Evolutionary conservation across 2,888 invertebrate species (phyloP).

Genomic region (Drosophila atripex): DNA sequence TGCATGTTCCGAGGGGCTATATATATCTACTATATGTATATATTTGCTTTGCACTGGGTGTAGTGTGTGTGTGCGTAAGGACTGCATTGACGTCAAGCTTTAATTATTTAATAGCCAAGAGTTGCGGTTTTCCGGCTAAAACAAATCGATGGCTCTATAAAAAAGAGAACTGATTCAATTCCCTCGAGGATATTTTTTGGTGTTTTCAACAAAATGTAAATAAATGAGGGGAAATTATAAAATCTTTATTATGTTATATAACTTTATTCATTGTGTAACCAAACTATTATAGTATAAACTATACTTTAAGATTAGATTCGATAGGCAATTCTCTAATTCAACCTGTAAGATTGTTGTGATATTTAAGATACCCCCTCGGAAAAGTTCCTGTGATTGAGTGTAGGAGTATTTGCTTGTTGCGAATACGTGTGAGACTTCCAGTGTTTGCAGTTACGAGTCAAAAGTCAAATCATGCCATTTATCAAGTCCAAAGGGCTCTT

Average conservation of each 20-base stretch:
- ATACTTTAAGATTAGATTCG: too few species aligned
- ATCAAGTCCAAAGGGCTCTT: constrained; percentile 49
- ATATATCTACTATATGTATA: constrained; percentile 7
- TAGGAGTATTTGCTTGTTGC: constrained; percentile 13
- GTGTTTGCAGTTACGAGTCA: constrained; percentile 41
- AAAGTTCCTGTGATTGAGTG: constrained; percentile 1
- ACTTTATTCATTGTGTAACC: too few species aligned
- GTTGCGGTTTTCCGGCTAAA: constrained; percentile 16
- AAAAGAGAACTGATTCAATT: constrained; percentile 17
- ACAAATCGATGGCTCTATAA: constrained; percentile 28
- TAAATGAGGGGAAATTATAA: neutral
- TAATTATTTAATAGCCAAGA: constrained; percentile 52
- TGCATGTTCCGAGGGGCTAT: constrained; percentile 33
- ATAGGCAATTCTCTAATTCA: neutral
- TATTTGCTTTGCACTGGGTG: neutral
- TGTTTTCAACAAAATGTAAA: neutral
- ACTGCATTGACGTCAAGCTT: constrained; percentile 63
- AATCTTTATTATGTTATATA: too few species aligned
- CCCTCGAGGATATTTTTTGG: neutral
- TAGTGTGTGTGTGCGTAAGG: constrained; percentile 18
- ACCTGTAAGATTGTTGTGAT: constrained; percentile 46
- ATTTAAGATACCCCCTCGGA: constrained; percentile 43
- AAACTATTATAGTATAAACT: too few species aligned
- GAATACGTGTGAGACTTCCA: constrained; percentile 5
- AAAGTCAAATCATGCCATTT: constrained; percentile 64